A percentile compares a stretch with the other conserved stretches of the same genome.
Conservation (phyloP, 2,888 invertebrate species). For the Tetragonisca angustula region DNA sequence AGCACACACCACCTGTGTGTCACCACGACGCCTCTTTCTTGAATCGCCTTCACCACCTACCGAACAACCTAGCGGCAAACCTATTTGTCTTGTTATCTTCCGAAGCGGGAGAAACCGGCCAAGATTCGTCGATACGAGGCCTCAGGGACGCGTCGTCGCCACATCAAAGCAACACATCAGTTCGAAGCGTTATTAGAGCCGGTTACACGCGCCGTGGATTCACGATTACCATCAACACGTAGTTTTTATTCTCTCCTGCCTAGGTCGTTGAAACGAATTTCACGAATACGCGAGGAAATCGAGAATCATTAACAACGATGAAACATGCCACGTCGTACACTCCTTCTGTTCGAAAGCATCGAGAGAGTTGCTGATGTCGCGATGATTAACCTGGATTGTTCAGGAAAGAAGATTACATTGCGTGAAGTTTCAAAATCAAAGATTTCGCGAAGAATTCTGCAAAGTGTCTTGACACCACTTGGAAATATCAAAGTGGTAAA, state of each 20-base stretch:
- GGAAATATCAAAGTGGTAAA: too few relatives aligned
- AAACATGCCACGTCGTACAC: background rate
- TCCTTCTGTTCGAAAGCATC: background rate
- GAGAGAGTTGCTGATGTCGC: background rate
- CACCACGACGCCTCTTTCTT: slow-evolving; percentile 23
- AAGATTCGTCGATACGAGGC: slow-evolving; percentile 15
- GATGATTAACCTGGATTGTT: background rate
- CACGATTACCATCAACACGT: slow-evolving; percentile 53
- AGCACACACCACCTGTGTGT: slow-evolving; percentile 28
- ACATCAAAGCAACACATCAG: background rate
- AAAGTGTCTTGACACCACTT: too few relatives aligned
- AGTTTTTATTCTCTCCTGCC: slow-evolving; percentile 27
- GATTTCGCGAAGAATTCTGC: too few relatives aligned
- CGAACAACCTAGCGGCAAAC: background rate
- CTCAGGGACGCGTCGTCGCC: background rate
- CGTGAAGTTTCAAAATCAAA: too few relatives aligned
- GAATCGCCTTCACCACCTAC: slow-evolving; percentile 42
- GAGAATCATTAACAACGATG: slow-evolving; percentile 9
- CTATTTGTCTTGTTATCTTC: slow-evolving; percentile 29
- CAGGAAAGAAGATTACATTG: too few relatives aligned
- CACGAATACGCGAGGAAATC: slow-evolving; percentile 20
- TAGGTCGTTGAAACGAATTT: slow-evolving; percentile 31
- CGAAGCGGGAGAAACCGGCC: background rate
- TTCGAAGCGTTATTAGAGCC: slow-evolving; percentile 40
- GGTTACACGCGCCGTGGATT: slow-evolving; percentile 52